Evolutionary conservation across 2,113 vertebrate genomes (phyloP), one percentile per base, ranked within the genome.

Genomic region (Hystrix brachyura): DNA sequence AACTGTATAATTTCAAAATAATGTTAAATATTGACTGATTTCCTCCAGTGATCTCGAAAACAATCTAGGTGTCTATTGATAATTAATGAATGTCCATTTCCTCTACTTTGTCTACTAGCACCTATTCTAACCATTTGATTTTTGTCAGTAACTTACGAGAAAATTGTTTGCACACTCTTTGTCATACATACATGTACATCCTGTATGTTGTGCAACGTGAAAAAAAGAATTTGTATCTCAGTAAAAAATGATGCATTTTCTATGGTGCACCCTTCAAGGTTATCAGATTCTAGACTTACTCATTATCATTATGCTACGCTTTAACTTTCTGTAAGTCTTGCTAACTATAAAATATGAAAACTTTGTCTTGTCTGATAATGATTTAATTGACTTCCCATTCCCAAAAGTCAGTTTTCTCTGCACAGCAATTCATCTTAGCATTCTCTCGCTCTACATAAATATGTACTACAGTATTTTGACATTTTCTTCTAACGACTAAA

Each of bases 401-500:
- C n/a, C 13, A 62, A 93, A 93, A 86, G 29, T 64, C 51, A 81
- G 38, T 48, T 81, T 84, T 55, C 5, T 60, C 29, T 95, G 23
- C 76, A 67, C n/a, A 82, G 34, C 8, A 84, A 53, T n/a, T 94
- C n/a, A 43, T n/a, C 25, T 59, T 29, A 74, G 8, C 43, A 74
- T 80, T 74, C 32, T 27, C 69, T 72, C 55, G 53, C 43, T 91
- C 27, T 10, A 51, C 57, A 27, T 85, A 23, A 64, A 80, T 64
- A 67, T 91, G 59, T 65, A 25, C n/a, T 74, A 74, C 4, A 38
- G 5, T 81, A 27, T 81, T 62, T 86, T 53, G 43, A 82, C 19
- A 78, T 97, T 87, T 71, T 21, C n/a, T 85, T 95, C 65, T 48
- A 86, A 55, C 7, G 5, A 2, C 81, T 82, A 90, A 60, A 95